These are phyloP conservation scores for Meteorus cinctellus DNA, from an alignment of 2,888 invertebrate species.

Conservation along the genomic window DNA sequence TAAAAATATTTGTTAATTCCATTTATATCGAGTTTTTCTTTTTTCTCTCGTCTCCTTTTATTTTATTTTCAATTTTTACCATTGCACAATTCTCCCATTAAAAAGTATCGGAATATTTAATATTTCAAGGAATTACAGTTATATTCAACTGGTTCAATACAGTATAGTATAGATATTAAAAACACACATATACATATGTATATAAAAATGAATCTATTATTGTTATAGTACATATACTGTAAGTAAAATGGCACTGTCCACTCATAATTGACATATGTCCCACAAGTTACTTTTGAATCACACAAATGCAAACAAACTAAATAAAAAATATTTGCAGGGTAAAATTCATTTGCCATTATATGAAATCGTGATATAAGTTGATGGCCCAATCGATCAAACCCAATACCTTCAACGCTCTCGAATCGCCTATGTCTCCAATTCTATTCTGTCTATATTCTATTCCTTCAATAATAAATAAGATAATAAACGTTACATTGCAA, in stretches of 20 bases:
- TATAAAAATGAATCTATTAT: not conserved
- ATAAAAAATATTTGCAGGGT: too few species aligned
- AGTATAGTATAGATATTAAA: not conserved
- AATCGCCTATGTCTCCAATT: not conserved
- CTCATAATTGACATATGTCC: not conserved
- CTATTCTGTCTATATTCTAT: not conserved
- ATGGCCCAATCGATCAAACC: not conserved
- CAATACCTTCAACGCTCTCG: not conserved
- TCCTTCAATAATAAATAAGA: conserved; percentile 6
- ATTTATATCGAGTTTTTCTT: not conserved
- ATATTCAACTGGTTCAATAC: not conserved
- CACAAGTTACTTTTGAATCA: not conserved
- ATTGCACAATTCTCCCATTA: not conserved
- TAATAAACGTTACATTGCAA: not conserved
- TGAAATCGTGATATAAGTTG: conserved; percentile 15
- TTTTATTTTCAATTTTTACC: not conserved
- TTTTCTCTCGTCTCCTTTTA: not conserved
- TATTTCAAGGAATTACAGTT: not conserved
- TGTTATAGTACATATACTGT: not conserved
- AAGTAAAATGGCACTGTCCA: not conserved
- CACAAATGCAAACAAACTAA: not conserved
- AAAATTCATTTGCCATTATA: not conserved
- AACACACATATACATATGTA: not conserved
- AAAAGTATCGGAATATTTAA: not conserved
- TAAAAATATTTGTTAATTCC: not conserved